Evolutionary conservation across 1,140 invertebrate species (phyloP).

Genomic region (Druon quercuslanigerum): DNA sequence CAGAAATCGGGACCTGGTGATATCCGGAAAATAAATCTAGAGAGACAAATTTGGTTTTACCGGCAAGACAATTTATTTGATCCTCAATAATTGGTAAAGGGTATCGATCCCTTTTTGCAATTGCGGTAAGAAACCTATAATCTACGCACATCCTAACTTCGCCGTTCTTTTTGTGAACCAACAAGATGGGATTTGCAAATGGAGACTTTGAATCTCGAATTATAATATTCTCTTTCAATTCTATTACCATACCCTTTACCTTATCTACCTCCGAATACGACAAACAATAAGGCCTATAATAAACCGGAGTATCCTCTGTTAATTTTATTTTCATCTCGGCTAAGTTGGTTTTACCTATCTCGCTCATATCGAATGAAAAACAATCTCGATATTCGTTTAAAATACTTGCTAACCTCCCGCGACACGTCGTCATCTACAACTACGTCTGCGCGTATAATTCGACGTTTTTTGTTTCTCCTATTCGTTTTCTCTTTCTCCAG

Average conservation of each 20-base stretch:
- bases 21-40: slow-evolving; percentile 45
- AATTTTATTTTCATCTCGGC: slow-evolving; percentile 39
- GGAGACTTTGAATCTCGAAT: slow-evolving; percentile 47
- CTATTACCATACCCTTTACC: slow-evolving; percentile 36
- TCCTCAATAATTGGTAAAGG: slow-evolving; percentile 48
- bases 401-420: neutral
- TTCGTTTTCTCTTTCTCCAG: no score
- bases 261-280: slow-evolving; percentile 33
- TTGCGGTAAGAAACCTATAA: slow-evolving; percentile 68
- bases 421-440: neutral
- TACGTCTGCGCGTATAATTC: neutral
- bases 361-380: slow-evolving; percentile 18
- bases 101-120: slow-evolving; percentile 43
- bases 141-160: slow-evolving; percentile 52
- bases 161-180: slow-evolving; percentile 59
- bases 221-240: slow-evolving; percentile 37
- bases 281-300: slow-evolving; percentile 45
- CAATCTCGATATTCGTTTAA: slow-evolving; percentile 17
- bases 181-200: slow-evolving; percentile 48
- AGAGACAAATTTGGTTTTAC: slow-evolving; percentile 47
- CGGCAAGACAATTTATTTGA: slow-evolving; percentile 44
- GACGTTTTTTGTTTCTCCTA: no score
- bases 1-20: slow-evolving; percentile 33
- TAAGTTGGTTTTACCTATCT: neutral
- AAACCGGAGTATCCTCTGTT: slow-evolving; percentile 37